These are phyloP conservation scores for Ictidomys tridecemlineatus DNA, from an alignment of 2,113 vertebrate genomes.

Conservation along the genomic window DNA sequence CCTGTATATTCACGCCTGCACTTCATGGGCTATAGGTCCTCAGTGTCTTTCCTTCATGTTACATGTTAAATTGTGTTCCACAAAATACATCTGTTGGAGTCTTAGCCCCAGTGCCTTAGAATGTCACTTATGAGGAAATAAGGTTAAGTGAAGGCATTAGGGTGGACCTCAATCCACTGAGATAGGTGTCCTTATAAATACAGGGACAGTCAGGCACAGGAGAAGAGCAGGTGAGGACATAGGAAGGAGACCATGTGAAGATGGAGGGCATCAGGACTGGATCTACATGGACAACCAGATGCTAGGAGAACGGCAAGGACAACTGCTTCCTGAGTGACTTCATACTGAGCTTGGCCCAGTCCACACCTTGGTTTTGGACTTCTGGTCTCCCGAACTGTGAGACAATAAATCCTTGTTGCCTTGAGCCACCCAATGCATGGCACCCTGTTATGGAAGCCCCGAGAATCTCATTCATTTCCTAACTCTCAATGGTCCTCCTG, in stretches of 20 bases:
- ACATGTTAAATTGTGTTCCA: not conserved
- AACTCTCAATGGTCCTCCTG: not conserved
- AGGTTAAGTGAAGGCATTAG: not conserved
- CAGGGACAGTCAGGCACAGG: not conserved
- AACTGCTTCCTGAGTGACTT: not conserved
- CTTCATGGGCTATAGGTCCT: not conserved
- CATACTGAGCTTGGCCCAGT: accelerated
- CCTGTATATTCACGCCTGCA: not conserved
- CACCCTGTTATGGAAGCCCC: not conserved
- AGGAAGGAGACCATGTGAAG: accelerated
- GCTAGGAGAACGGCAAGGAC: not conserved
- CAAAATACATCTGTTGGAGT: not conserved
- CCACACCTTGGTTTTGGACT: not conserved
- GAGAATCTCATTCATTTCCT: not conserved
- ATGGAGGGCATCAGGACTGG: not conserved
- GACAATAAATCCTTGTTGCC: not conserved
- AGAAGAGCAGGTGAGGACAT: not conserved
- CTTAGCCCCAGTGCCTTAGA: not conserved
- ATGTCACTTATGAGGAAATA: not conserved
- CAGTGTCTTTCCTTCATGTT: not conserved
- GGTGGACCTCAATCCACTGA: not conserved
- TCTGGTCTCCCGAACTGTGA: not conserved
- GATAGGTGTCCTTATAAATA: not conserved
- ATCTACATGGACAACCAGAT: not conserved
- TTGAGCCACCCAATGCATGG: not conserved